Conservation (phyloP, 2,888 invertebrate genomes). For the Diaprepes abbreviatus region DNA sequence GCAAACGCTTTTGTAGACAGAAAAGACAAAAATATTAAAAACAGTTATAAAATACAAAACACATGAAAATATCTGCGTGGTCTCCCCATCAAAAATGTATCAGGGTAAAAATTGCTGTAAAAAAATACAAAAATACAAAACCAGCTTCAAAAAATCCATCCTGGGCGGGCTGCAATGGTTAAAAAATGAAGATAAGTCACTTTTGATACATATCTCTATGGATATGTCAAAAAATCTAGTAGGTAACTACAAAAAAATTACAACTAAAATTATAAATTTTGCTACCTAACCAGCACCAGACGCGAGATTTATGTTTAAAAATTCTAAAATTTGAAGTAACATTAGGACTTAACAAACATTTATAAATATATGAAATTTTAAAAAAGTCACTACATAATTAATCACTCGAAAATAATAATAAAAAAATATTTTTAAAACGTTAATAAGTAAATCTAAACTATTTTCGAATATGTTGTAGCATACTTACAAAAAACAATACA, state of each 20-base stretch:
- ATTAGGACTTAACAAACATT: no score
- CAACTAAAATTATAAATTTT: constrained; percentile 17
- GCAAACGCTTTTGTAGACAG: constrained; percentile 70
- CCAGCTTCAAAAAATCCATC: constrained; percentile 63
- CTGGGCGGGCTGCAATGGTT: constrained; percentile 68
- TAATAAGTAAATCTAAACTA: no score
- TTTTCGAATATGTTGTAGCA: no score
- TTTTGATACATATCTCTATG: constrained; percentile 63
- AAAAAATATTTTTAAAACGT: no score
- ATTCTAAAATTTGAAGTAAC: no score
- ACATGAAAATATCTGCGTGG: constrained; percentile 45
- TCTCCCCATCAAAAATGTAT: constrained; percentile 51
- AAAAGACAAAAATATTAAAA: constrained; percentile 62
- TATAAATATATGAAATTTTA: no score
- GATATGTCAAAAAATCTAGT: constrained; percentile 65
- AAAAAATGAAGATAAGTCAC: constrained; percentile 64
- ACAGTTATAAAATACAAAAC: constrained; percentile 38
- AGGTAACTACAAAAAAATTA: constrained; percentile 16
- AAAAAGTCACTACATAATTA: no score
- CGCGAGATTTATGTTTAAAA: no score
- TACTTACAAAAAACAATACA: no score
- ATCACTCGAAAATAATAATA: no score
- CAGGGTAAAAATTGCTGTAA: constrained; percentile 62
- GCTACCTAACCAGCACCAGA: background rate
- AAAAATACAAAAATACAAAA: constrained; percentile 58